phyloP scores from a whole-genome alignment of 2,113 vertebrate genomes.

The Callionymus lyra region DNA sequence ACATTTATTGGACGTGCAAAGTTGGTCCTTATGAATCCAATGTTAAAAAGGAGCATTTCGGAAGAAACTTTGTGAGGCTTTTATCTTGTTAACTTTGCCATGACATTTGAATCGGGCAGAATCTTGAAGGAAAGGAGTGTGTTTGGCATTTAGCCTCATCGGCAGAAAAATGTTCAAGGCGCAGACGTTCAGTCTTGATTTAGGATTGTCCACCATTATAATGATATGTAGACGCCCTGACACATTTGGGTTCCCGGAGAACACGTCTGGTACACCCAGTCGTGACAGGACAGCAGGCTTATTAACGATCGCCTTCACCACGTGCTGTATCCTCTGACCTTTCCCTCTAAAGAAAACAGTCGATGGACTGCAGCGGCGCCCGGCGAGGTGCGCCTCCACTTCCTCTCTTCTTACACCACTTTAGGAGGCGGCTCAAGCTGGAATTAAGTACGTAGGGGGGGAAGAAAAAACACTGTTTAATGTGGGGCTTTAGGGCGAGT shows the following conservation, averaged over 20 bases:
- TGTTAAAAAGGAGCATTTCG: too few species aligned
- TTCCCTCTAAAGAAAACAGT: conserved; percentile 61
- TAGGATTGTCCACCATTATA: conserved; percentile 6
- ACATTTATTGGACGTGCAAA: too few species aligned
- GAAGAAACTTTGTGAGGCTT: too few species aligned
- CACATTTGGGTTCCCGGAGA: conserved; percentile 12
- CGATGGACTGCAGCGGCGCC: conserved; percentile 57
- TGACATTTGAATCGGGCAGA: too few species aligned
- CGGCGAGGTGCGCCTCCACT: conserved; percentile 53
- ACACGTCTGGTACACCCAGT: conserved; percentile 46
- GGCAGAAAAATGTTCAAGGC: too few species aligned
- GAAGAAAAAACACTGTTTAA: conserved; percentile 2
- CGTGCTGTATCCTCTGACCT: conserved; percentile 63
- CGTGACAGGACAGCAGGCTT: conserved; percentile 56
- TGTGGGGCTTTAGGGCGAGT: conserved; percentile 10
- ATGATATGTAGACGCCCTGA: conserved; percentile 18
- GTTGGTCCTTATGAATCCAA: too few species aligned
- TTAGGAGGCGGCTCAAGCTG: conserved; percentile 24
- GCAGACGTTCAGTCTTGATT: too few species aligned
- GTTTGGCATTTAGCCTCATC: too few species aligned
- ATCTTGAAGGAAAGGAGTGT: too few species aligned
- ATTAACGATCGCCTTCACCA: conserved; percentile 62
- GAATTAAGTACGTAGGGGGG: conserved; percentile 4
- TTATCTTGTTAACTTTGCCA: too few species aligned
- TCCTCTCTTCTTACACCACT: conserved; percentile 13